phyloP scores from a whole-genome alignment of 2,797 vertebrate species.

The Crenuchus spilurus region DNA sequence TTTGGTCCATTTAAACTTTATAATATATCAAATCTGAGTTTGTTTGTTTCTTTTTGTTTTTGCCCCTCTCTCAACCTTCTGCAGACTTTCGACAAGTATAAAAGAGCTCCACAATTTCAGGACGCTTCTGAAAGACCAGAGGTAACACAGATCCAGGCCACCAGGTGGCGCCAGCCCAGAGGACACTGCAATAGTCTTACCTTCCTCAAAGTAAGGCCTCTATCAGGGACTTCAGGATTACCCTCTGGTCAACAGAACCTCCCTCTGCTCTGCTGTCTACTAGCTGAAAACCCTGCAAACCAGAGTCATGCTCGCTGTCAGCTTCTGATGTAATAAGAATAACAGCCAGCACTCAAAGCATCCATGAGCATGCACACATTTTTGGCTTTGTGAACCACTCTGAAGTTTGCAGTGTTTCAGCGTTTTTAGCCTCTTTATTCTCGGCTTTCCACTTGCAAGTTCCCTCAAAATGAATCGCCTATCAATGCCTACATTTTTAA shows the following conservation, averaged over 20 bases:
- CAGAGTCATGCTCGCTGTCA: not conserved
- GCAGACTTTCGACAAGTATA: slow-evolving; percentile 92
- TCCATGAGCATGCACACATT: not conserved
- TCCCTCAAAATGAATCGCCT: not conserved
- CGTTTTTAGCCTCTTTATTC: not conserved
- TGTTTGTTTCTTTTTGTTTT: not conserved
- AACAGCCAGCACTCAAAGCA: not conserved
- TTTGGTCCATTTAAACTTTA: no score
- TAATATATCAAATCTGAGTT: not conserved
- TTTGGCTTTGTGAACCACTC: not conserved
- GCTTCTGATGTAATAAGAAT: not conserved
- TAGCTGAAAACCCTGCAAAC: not conserved
- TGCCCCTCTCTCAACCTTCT: slow-evolving; percentile 9
- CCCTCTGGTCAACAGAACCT: slow-evolving; percentile 24
- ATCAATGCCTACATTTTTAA: slow-evolving; percentile 26
- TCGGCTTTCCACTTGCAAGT: no score
- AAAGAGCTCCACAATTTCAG: slow-evolving; percentile 91
- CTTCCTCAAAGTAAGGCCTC: slow-evolving; percentile 62
- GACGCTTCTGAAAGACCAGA: slow-evolving; percentile 82
- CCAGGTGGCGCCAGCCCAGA: slow-evolving; percentile 49
- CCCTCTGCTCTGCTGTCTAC: slow-evolving; percentile 10
- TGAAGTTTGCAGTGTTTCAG: not conserved
- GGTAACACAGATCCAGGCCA: slow-evolving; percentile 80
- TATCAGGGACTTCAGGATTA: slow-evolving; percentile 70
- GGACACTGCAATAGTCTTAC: slow-evolving; percentile 59